These are phyloP conservation scores for Muscidifurax raptorellus DNA, from an alignment of 1,140 invertebrate genomes.

Conservation along the genomic window DNA sequence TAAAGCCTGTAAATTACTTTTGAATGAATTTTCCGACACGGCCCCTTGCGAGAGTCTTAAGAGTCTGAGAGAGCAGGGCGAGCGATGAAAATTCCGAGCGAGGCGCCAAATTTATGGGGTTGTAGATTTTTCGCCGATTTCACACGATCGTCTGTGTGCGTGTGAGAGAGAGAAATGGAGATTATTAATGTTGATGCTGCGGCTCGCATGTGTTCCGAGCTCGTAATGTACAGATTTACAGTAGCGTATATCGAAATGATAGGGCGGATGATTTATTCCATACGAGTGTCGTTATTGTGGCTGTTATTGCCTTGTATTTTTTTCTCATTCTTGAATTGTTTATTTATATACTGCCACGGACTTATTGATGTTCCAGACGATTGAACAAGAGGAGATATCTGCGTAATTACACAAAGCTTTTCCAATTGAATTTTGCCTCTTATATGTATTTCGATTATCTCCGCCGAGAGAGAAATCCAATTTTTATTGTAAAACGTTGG, in stretches of 20 bases:
- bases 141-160: background rate
- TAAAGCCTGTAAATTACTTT: conserved; percentile 28
- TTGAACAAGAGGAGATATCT: too few relatives aligned
- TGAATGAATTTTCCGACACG: conserved; percentile 4
- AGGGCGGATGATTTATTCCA: background rate
- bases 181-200: background rate
- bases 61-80: background rate
- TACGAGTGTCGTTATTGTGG: background rate
- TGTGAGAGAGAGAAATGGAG: too few relatives aligned
- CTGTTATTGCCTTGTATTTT: background rate
- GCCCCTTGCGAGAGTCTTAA: background rate
- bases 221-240: background rate
- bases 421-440: too few relatives aligned
- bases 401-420: too few relatives aligned
- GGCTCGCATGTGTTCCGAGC: background rate
- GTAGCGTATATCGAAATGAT: background rate
- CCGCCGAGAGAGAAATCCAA: background rate
- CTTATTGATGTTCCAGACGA: too few relatives aligned
- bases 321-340: background rate
- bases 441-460: too few relatives aligned
- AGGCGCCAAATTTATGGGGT: background rate
- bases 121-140: background rate
- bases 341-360: too few relatives aligned
- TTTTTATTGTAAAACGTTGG: background rate
- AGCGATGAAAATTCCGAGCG: background rate